A percentile compares a stretch with the other conserved stretches of the same genome.
Conservation (phyloP, 1,140 invertebrate species). For the Oncopodura yosiiana region DNA sequence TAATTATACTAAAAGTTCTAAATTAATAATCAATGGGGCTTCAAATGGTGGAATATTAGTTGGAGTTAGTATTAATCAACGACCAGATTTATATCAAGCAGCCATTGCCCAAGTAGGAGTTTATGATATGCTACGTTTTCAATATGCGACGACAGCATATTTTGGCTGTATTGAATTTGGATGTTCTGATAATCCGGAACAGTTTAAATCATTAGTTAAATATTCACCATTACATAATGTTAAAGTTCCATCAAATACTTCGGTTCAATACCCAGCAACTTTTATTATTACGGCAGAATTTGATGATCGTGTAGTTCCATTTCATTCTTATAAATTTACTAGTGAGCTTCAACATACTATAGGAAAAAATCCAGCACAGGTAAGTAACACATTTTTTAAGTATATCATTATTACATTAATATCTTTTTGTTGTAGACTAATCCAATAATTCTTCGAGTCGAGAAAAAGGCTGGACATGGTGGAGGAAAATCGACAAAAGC, state of each 20-base stretch:
- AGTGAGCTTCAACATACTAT: conserved; percentile 76
- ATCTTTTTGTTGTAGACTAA: conserved; percentile 54
- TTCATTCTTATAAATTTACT: conserved; percentile 90
- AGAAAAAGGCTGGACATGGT: conserved; percentile 92
- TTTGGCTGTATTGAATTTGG: conserved; percentile 93
- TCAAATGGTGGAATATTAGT: conserved; percentile 49
- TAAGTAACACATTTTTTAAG: conserved; percentile 20
- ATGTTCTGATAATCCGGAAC: conserved; percentile 70
- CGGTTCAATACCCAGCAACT: conserved; percentile 74
- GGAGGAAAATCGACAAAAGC: conserved; percentile 55
- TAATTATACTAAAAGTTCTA: conserved; percentile 63
- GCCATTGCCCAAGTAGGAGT: conserved; percentile 85
- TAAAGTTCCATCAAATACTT: conserved; percentile 46
- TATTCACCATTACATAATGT: conserved; percentile 95
- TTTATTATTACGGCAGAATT: conserved; percentile 70
- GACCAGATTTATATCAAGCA: conserved; percentile 89
- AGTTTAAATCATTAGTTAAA: conserved; percentile 79
- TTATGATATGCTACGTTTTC: conserved; percentile 92
- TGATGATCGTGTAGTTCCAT: conserved; percentile 66
- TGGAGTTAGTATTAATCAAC: conserved; percentile 83
- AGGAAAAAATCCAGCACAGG: conserved; percentile 49
- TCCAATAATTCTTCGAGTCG: conserved; percentile 77
- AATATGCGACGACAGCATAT: conserved; percentile 95
- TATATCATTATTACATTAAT: not conserved
- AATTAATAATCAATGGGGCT: conserved; percentile 73